A percentile compares a stretch with the other conserved stretches of the same genome.
Evolutionary conservation across 1,140 invertebrate species (phyloP).

Genomic region (Mizuhopecten yessoensis): DNA sequence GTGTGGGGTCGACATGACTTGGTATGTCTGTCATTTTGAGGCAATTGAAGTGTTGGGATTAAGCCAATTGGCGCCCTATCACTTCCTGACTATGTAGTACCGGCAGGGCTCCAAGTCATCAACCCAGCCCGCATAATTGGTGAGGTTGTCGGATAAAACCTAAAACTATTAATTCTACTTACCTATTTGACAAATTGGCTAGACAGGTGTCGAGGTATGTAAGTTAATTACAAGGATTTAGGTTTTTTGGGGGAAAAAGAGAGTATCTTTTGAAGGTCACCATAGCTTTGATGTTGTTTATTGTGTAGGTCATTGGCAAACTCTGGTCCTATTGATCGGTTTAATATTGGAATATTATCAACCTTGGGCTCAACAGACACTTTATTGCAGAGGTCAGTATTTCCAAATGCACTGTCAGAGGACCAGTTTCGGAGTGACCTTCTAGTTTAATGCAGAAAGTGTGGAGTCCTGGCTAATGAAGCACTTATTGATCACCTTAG

Average conservation of each 20-base stretch:
- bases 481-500: background rate
- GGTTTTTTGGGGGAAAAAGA: background rate
- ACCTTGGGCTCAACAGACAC: background rate
- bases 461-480: background rate
- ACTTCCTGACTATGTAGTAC: background rate
- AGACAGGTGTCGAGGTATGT: background rate
- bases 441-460: no score
- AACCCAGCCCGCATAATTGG: background rate
- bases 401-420: no score
- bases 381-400: background rate
- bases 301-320: background rate
- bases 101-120: background rate
- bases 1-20: background rate
- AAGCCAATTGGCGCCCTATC: background rate
- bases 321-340: background rate
- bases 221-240: background rate
- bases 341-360: background rate
- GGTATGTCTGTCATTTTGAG: background rate
- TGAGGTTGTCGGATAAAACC: background rate
- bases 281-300: background rate
- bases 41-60: constrained; percentile 24
- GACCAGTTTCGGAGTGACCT: no score
- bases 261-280: background rate
- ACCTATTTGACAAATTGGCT: background rate
- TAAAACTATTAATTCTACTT: background rate